phyloP scores from a whole-genome alignment of 2,888 invertebrate species.

The Tryphoninae sp. region DNA sequence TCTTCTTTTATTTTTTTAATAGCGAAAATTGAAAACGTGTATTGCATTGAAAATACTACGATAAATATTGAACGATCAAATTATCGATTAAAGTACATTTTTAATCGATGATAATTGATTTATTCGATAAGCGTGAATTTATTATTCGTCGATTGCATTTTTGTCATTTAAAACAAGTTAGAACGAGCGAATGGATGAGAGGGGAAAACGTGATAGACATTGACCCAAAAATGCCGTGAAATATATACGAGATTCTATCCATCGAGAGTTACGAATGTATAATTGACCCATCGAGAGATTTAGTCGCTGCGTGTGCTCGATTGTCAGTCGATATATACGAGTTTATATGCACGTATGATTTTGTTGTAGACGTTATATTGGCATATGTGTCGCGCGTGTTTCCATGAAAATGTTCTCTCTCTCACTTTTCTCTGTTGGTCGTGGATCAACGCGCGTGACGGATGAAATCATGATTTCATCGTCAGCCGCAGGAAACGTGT shows the following conservation, averaged over 20 bases:
- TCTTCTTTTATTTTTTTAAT: background rate
- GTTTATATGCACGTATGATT: conserved; percentile 40
- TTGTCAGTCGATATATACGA: conserved; percentile 53
- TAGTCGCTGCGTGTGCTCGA: conserved; percentile 8
- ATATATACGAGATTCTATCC: conserved; percentile 19
- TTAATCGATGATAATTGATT: too few species aligned
- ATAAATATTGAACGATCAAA: too few species aligned
- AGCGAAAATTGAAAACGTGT: too few species aligned
- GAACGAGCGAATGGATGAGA: too few species aligned
- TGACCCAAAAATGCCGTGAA: background rate
- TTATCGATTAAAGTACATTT: too few species aligned
- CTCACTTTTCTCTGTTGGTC: conserved; percentile 23
- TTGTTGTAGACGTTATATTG: conserved; percentile 11
- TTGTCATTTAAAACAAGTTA: too few species aligned
- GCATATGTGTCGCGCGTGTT: conserved; percentile 17
- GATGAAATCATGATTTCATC: conserved; percentile 65
- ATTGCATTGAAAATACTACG: too few species aligned
- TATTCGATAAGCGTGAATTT: too few species aligned
- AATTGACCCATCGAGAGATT: conserved; percentile 46
- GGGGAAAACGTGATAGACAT: background rate
- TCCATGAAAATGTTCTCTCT: background rate
- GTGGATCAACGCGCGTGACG: conserved; percentile 57
- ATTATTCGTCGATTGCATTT: too few species aligned
- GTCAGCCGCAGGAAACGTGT: conserved; percentile 56
- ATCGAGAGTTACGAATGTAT: conserved; percentile 39